Evolutionary conservation across 2,797 vertebrate species (phyloP), one percentile per base, ranked within the genome.

Genomic region (Vespertilio murinus): DNA sequence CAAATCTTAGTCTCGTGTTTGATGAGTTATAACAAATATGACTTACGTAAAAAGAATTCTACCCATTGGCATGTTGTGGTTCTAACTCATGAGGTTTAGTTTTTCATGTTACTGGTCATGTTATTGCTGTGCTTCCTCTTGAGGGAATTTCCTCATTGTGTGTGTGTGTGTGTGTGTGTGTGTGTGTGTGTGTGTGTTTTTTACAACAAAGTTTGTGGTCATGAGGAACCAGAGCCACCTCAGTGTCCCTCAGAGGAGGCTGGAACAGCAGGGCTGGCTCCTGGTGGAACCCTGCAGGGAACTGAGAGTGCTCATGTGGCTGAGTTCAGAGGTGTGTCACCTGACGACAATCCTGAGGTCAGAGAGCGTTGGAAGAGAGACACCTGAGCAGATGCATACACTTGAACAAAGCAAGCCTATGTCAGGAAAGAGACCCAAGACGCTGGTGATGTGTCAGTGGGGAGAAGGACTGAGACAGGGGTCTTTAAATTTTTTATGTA

Each of bases 151-250:
- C 73, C 70, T 80, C 35, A 9, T 5, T n/a, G n/a, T n/a, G n/a
- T n/a, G n/a, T n/a, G n/a, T n/a, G n/a, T n/a, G n/a, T n/a, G n/a
- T n/a, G n/a, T n/a, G n/a, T n/a, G n/a, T n/a, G n/a, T n/a, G n/a
- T n/a, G n/a, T n/a, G n/a, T n/a, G n/a, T n/a, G n/a, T n/a, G n/a
- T 91, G 69, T 71, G 70, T 47, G 78, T 78, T 77, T 82, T 70
- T n/a, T 30, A 23, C 42, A 23, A 13, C 42, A 38, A 23, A 30
- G 40, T 71, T 70, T 86, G 81, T 73, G 87, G 71, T 71, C 12
- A 10, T 42, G 77, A 52, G 78, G 69, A 83, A 6, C 14, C 56
- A 54, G 52, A 52, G 40, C 9, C 30, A 52, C 23, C 45, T 8
- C 13, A 7, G 30, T 13, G 64, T 16, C 45, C 17, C 17, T 33